Base-by-base conservation (phyloP, 64 coral and sea anemone genomes). In the Stylophora pistillata region DNA sequence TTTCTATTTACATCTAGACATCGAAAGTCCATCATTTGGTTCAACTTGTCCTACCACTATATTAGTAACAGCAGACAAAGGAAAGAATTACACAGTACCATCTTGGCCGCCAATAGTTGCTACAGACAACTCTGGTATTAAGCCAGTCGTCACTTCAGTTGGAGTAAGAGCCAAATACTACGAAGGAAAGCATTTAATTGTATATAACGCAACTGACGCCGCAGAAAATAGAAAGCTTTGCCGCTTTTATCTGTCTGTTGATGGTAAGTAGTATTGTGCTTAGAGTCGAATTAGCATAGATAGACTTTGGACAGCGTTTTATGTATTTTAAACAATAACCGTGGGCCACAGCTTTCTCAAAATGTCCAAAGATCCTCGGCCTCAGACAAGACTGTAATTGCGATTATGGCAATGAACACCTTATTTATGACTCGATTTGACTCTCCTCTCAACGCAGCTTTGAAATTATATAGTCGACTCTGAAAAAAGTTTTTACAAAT, bases 11-110 rank as follows among this genome's bases (percentile, higher is more conserved):
- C 6, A 41, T 20, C 53, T 18, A 91, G 89, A 91, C 30, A 62
- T 82, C 6, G 77, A 78, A 74, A 74, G 72, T 6, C 89, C 89
- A 25, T 84, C 89, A 15, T 92, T 87, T 79, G 84, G 84, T 7
- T 28, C 4, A 1, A 87, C 74, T 11, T 92, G 90, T n/a, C 90
- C 90, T 26, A 23, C 30, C 14, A 56, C 17, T 21, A 87, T 88
- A 4, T 13, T 30, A 20, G 58, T 47, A 3, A 58, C 34, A 27
- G 85, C 91, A 5, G 62, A 82, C 5, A 78, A 85, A 71, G 65
- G 64, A 12, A 59, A 47, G 6, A 87, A 64, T 64, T 79, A 65
- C 5, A 81, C 85, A 6, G 17, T 12, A 13, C 75, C 81, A 17
- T 53, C 64, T 1, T 93, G 84, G 91, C 74, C 85, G 11, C 26